A percentile compares a stretch with the other conserved stretches of the same genome.
Evolutionary conservation across 2,888 invertebrate genomes (phyloP).

Genomic region (Diploptera punctata): DNA sequence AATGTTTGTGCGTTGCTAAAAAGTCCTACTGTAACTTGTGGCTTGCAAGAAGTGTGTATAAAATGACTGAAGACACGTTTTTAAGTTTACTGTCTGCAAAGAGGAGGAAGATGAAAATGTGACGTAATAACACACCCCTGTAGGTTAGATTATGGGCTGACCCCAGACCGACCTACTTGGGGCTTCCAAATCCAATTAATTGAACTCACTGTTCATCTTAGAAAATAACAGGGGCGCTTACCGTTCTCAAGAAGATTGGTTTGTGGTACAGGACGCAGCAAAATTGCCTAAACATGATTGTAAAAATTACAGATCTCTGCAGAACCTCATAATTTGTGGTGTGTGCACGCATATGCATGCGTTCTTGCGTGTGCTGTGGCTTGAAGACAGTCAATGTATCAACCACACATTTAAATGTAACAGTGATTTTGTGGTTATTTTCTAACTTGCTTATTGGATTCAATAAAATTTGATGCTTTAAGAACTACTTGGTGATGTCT

Average conservation of each 20-base stretch:
- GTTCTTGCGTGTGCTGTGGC: too few species aligned
- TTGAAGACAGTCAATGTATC: too few species aligned
- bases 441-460: too few species aligned
- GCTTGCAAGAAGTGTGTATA: too few species aligned
- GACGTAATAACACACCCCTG: background rate
- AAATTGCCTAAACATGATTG: background rate
- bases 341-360: too few species aligned
- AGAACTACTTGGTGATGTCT: too few species aligned
- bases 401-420: too few species aligned
- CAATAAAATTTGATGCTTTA: too few species aligned
- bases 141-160: background rate
- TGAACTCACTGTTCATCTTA: slow-evolving; percentile 19
- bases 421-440: too few species aligned
- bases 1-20: too few species aligned
- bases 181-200: slow-evolving; percentile 33
- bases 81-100: background rate
- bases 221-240: slow-evolving; percentile 34
- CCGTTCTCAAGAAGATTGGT: background rate
- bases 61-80: background rate
- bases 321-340: too few species aligned
- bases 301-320: background rate
- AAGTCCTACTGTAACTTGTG: too few species aligned
- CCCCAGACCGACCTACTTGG: background rate
- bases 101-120: background rate
- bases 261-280: slow-evolving; percentile 6